phyloP scores from a whole-genome alignment of 2,888 invertebrate species.

The Drosophila ezoana region DNA sequence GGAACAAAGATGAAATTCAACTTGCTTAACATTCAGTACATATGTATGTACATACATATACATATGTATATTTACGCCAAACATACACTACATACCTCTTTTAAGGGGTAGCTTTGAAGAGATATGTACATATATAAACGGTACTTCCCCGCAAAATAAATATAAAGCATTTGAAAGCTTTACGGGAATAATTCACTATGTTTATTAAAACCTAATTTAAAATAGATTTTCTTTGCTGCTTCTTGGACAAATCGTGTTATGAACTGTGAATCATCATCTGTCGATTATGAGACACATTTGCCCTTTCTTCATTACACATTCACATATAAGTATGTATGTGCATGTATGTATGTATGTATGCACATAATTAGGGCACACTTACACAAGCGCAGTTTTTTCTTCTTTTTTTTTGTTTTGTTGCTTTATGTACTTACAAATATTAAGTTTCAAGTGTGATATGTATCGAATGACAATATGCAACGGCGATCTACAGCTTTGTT shows the following conservation, averaged over 20 bases:
- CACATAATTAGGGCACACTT: constrained; percentile 3
- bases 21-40: no score
- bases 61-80: no score
- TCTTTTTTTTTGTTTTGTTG: not conserved
- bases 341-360: not conserved
- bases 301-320: not conserved
- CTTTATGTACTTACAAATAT: constrained; percentile 20
- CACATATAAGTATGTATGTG: not conserved
- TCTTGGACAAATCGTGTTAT: not conserved
- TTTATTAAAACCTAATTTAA: not conserved
- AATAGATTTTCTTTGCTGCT: not conserved
- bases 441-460: constrained; percentile 29
- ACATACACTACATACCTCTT: no score
- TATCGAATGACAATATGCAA: constrained; percentile 31
- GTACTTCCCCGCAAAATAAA: constrained; percentile 6
- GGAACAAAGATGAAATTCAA: no score
- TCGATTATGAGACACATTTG: not conserved
- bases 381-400: not conserved
- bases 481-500: constrained; percentile 20
- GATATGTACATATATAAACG: no score
- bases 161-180: not conserved
- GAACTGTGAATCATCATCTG: constrained; percentile 3
- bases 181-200: no score
- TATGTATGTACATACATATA: no score
- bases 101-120: no score